phyloP scores from a whole-genome alignment of 2,113 vertebrate species.

The Eudyptes chrysolophus region DNA sequence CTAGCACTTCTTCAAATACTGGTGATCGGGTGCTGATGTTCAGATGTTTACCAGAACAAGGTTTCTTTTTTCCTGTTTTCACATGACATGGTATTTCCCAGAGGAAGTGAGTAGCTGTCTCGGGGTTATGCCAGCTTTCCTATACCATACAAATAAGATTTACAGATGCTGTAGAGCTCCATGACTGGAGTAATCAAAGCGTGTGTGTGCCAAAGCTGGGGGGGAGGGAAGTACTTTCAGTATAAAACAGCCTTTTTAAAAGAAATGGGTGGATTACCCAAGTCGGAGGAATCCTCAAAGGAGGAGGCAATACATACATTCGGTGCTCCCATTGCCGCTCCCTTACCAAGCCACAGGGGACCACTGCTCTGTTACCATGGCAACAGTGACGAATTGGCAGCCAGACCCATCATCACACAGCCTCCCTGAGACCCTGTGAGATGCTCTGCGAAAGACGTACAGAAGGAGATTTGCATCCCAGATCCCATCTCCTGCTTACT shows the following conservation, averaged over 20 bases:
- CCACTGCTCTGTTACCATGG: constrained; percentile 58
- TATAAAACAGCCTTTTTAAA: background rate
- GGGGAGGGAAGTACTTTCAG: background rate
- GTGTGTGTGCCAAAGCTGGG: background rate
- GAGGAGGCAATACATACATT: background rate
- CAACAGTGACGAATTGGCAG: constrained; percentile 60
- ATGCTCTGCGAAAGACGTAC: background rate
- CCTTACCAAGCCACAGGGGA: constrained; percentile 12
- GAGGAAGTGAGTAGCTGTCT: background rate
- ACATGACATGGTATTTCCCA: background rate
- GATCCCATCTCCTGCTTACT: background rate
- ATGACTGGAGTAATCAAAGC: background rate
- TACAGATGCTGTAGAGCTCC: background rate
- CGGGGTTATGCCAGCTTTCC: background rate
- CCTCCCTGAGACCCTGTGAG: background rate
- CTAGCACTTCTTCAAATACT: background rate
- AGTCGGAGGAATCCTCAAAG: background rate
- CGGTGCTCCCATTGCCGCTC: background rate
- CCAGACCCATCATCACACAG: constrained; percentile 10
- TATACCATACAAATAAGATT: background rate
- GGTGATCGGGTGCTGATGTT: background rate
- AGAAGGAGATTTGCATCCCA: background rate
- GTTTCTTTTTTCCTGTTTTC: background rate
- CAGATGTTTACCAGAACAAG: background rate
- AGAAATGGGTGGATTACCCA: background rate